These are phyloP conservation scores for Spheniscus mendiculus DNA, from an alignment of 2,113 vertebrate genomes.

Conservation along the genomic window DNA sequence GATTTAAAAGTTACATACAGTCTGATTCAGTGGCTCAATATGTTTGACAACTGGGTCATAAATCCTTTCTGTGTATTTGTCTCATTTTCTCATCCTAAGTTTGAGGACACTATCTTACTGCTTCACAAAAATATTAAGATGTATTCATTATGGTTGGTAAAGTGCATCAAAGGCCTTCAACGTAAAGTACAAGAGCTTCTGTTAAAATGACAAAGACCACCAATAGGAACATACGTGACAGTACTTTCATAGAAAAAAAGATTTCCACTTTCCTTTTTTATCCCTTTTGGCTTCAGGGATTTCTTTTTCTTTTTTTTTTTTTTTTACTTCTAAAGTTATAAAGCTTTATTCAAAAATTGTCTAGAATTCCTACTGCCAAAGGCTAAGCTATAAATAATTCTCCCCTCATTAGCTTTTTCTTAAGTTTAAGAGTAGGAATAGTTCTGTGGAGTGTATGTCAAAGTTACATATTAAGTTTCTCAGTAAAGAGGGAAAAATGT, in stretches of 20 bases:
- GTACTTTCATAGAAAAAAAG: not conserved
- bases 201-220: not conserved
- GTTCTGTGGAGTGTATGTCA: slow-evolving; percentile 50
- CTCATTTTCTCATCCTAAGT: not conserved
- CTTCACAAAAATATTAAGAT: not conserved
- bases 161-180: not conserved
- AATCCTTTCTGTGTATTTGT: not conserved
- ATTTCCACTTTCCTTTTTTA: not conserved
- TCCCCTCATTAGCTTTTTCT: slow-evolving; percentile 57
- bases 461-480: slow-evolving; percentile 30
- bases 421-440: slow-evolving; percentile 56
- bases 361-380: slow-evolving; percentile 64
- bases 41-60: not conserved
- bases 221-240: not conserved
- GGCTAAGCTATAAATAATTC: slow-evolving; percentile 76
- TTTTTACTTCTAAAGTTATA: slow-evolving; percentile 27
- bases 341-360: slow-evolving; percentile 61
- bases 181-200: not conserved
- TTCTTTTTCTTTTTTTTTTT: not conserved
- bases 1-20: not conserved
- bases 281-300: slow-evolving; percentile 20
- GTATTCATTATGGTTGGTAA: not conserved
- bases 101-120: not conserved
- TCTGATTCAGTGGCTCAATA: not conserved
- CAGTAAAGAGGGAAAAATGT: slow-evolving; percentile 39